Evolutionary conservation across 2,888 invertebrate genomes (phyloP), one percentile per base, ranked within the genome.

Genomic region (Hydropsyche betteni): DNA sequence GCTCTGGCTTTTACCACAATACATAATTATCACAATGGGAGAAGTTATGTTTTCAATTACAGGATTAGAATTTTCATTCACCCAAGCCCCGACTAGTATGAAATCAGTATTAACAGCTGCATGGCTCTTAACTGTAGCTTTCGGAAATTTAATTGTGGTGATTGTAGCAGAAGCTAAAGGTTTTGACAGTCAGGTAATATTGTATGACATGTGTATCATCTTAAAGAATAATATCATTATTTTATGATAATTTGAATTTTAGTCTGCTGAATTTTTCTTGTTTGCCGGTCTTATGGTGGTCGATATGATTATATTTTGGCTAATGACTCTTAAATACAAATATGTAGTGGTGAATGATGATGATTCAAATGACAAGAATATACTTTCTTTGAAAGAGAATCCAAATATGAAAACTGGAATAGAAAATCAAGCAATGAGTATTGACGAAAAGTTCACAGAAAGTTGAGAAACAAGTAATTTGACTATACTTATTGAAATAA

Each of bases 21-120:
- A 97, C 83, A 85, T 98, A 69, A 88, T 98, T 14, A 93, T 99
- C 81, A 97, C 98, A 0, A 90, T 93, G 81, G 98, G 92, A 0
- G 99, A 99, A 85, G 94, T 99, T 58, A 94, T 99, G 92, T 97
- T 98, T 84, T 96, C 97, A 0, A 93, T 99, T 36, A 98, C 98
- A 0, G 98, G 98, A 0, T 87, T 99, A 33, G 95, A 97, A 83
- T 99, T 99, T 85, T 95, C 98, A 0, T 99, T 97, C 84, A 95
- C 97, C 0, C 96, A 96, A 88, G 96, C 98, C 0, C 97, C 98
- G 0, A 83, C 88, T 5, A 92, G 91, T 79, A 98, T 99, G 98
- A 99, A 98, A 84, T 95, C 98, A 0, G 93, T 99, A 0, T 84
- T 99, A 69, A 94, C 94, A 84, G 96, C 98, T 0, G 91, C 92